phyloP scores from a whole-genome alignment of 2,888 invertebrate genomes.

The Phymatocera aterrima region DNA sequence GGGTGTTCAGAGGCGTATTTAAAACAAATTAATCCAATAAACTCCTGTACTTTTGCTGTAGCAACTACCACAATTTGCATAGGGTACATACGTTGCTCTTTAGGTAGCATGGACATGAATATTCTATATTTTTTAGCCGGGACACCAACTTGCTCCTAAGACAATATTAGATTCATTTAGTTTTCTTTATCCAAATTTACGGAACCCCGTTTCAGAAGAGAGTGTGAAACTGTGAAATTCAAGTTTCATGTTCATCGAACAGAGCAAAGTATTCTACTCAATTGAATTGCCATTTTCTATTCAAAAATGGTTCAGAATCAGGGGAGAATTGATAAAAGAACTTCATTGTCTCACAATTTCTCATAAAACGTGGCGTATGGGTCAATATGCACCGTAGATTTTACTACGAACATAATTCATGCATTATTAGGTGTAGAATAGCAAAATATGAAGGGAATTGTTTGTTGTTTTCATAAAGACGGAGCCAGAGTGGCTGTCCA shows the following conservation, averaged over 20 bases:
- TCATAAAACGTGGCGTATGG: not conserved
- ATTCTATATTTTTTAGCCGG: constrained; percentile 92
- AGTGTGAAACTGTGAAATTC: too few relatives aligned
- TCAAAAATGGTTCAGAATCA: too few relatives aligned
- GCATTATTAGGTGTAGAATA: too few relatives aligned
- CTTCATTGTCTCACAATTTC: not conserved
- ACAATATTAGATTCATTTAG: constrained; percentile 44
- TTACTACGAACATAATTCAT: too few relatives aligned
- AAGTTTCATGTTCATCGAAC: too few relatives aligned
- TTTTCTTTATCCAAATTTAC: too few relatives aligned
- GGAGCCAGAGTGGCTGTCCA: not conserved
- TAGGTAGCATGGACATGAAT: constrained; percentile 91
- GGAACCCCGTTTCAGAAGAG: too few relatives aligned
- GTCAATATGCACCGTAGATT: too few relatives aligned
- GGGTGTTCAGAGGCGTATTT: constrained; percentile 79
- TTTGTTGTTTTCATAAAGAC: constrained; percentile 17
- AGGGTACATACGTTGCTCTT: constrained; percentile 89
- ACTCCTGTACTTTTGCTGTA: constrained; percentile 90
- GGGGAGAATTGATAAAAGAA: too few relatives aligned
- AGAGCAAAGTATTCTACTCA: too few relatives aligned
- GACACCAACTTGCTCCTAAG: constrained; percentile 83
- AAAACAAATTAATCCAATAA: constrained; percentile 95
- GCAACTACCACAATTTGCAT: constrained; percentile 88
- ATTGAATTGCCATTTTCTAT: too few relatives aligned
- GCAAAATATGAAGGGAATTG: not conserved